Percentiles rank a stretch among this genome's conserved stretches.
These are phyloP conservation scores for Hedychridium roseum DNA, from an alignment of 2,888 invertebrate species.

Conservation along the genomic window DNA sequence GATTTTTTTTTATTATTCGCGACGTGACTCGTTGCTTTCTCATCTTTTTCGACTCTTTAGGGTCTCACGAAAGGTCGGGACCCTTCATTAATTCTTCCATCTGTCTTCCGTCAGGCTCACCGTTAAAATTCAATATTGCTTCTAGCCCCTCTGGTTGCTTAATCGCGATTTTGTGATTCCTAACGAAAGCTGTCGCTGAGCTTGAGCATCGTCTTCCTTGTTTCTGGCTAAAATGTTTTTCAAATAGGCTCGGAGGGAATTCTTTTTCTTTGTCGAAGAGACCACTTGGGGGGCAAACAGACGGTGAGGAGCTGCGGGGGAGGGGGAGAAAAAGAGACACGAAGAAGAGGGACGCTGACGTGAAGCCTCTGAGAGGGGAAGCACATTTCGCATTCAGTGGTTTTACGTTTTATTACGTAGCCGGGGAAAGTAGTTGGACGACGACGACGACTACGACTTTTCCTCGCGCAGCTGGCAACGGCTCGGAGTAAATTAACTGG, in stretches of 20 bases:
- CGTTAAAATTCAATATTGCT: conserved; percentile 7
- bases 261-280: too few species aligned
- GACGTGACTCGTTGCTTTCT: conserved; percentile 10
- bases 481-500: conserved; percentile 31
- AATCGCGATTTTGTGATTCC: conserved; percentile 36
- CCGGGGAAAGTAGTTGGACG: conserved; percentile 24
- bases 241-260: too few species aligned
- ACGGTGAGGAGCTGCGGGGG: too few species aligned
- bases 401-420: conserved; percentile 40
- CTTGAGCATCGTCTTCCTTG: too few species aligned
- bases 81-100: conserved; percentile 32
- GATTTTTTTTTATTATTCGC: too few species aligned
- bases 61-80: too few species aligned
- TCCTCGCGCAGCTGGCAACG: conserved; percentile 1
- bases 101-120: conserved; percentile 16
- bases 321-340: conserved; percentile 1
- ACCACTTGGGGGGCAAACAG: too few species aligned
- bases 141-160: conserved; percentile 24
- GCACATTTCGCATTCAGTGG: conserved; percentile 38
- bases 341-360: conserved; percentile 14
- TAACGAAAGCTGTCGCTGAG: conserved; percentile 35
- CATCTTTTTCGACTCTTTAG: too few species aligned
- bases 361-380: conserved; percentile 7
- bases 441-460: too few species aligned
- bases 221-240: too few species aligned